phyloP scores from a whole-genome alignment of 2,888 invertebrate genomes.

The Drosophila mimica region DNA sequence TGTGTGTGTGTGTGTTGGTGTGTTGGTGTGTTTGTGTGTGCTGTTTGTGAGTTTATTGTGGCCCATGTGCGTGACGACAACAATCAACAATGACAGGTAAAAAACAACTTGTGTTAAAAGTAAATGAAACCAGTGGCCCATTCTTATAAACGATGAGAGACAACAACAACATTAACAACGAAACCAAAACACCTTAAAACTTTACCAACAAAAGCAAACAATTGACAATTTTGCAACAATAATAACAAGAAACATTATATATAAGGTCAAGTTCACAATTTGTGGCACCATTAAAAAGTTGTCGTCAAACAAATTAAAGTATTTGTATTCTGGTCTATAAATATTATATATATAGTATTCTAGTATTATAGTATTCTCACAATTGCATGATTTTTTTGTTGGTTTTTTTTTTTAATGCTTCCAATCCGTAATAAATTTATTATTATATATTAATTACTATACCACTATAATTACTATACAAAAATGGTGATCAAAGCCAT shows the following conservation, averaged over 20 bases:
- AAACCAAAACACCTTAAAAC: conserved; percentile 46
- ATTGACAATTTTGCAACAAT: conserved; percentile 23
- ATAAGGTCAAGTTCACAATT: conserved; percentile 61
- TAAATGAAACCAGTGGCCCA: conserved; percentile 21
- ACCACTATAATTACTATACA: background rate
- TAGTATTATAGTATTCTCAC: no score
- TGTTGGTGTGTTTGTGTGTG: conserved; percentile 1
- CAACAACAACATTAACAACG: conserved; percentile 11
- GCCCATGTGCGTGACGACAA: conserved; percentile 62
- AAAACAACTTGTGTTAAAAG: conserved; percentile 21
- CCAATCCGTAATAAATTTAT: background rate
- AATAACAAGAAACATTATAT: conserved; percentile 21
- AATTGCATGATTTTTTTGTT: background rate
- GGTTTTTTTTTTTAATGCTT: background rate
- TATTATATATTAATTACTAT: background rate
- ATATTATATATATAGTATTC: background rate
- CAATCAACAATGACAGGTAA: conserved; percentile 36
- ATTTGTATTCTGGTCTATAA: no score
- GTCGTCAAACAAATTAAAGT: background rate
- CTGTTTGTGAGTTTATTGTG: conserved; percentile 17
- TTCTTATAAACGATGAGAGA: conserved; percentile 14
- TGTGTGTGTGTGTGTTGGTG: conserved; percentile 23
- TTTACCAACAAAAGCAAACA: conserved; percentile 33
- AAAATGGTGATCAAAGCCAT: background rate
- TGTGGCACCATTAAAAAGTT: background rate